Percentiles rank a stretch among this genome's conserved stretches.
Evolutionary conservation across 2,113 vertebrate genomes (phyloP).

Genomic region (Lagopus leucura): DNA sequence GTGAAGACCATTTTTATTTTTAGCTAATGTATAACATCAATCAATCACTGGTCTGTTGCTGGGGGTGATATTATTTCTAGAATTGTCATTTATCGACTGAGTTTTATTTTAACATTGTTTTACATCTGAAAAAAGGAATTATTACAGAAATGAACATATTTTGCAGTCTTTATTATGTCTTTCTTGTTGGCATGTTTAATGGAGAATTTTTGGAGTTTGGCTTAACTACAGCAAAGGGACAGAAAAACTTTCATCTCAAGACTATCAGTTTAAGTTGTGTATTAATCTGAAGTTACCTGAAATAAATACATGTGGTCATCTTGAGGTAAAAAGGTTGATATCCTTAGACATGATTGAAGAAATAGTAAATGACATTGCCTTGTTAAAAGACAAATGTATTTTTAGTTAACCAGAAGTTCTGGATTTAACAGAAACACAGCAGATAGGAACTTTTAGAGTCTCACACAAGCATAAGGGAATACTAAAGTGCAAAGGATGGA

Average conservation of each 20-base stretch:
- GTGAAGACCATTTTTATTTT: conserved; percentile 39
- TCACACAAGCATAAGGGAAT: not conserved
- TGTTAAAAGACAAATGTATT: not conserved
- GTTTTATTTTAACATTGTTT: not conserved
- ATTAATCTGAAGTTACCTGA: not conserved
- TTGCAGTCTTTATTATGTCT: not conserved
- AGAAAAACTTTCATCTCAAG: not conserved
- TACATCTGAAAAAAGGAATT: not conserved
- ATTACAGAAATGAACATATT: not conserved
- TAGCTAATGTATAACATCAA: conserved; percentile 23
- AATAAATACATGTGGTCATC: not conserved
- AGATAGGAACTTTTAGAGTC: not conserved
- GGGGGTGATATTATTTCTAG: not conserved
- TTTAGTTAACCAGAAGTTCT: not conserved
- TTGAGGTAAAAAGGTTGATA: not conserved
- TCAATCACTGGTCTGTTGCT: conserved; percentile 22
- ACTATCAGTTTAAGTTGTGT: not conserved
- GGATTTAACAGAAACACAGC: not conserved
- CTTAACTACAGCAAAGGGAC: not conserved
- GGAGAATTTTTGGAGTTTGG: not conserved
- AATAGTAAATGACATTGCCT: not conserved
- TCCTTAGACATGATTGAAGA: not conserved
- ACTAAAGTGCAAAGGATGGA: not conserved
- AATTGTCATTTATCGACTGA: not conserved
- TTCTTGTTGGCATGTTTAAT: not conserved